Base-by-base conservation (phyloP, 2,113 vertebrate species). In the Talpa occidentalis region DNA sequence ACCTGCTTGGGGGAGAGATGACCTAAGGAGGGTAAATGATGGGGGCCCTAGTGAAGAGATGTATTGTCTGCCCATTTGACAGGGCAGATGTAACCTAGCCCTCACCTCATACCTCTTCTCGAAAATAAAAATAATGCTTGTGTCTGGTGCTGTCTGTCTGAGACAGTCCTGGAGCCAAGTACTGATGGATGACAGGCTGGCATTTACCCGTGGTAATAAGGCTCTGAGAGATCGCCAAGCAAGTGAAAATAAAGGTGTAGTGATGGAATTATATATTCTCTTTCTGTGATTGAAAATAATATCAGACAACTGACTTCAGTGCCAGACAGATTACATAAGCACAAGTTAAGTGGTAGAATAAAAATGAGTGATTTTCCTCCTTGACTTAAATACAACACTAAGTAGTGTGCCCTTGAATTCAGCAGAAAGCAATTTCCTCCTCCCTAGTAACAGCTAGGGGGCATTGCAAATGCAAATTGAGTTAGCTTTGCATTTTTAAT, bases 401-500 rank as follows among this genome's bases (percentile, higher is more conserved):
- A 98, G 97, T 98, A 98, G 92, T 97, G 56, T 98, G 98, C 95
- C 98, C 98, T 98, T 98, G 98, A 98, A 98, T 98, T 97, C 98
- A 97, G 97, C 97, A 96, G 98, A 98, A 98, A 98, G 98, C 98
- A 98, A 98, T 98, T 98, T 98, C 96, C 97, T 98, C 95, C 94
- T 98, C 97, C 95, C 95, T 91, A 83, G 95, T 98, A 98, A 98
- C 96, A 98, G 98, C 98, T 98, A 98, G 97, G 98, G 98, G 98
- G 98, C 98, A 98, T 98, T 98, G 96, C 69, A 28, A 97, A 98
- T 98, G 98, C 98, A 98, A 98, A 98, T 98, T 94, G 97, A 97
- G 97, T 97, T 97, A 97, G 98, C 97, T 98, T 98, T 98, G 98
- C 98, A 98, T 98, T 98, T 98, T 98, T 98, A 98, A 98, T 98